Percentiles rank a stretch among this genome's conserved stretches.
phyloP scores from a whole-genome alignment of 1,140 invertebrate genomes.

The Drosophila leontia region DNA sequence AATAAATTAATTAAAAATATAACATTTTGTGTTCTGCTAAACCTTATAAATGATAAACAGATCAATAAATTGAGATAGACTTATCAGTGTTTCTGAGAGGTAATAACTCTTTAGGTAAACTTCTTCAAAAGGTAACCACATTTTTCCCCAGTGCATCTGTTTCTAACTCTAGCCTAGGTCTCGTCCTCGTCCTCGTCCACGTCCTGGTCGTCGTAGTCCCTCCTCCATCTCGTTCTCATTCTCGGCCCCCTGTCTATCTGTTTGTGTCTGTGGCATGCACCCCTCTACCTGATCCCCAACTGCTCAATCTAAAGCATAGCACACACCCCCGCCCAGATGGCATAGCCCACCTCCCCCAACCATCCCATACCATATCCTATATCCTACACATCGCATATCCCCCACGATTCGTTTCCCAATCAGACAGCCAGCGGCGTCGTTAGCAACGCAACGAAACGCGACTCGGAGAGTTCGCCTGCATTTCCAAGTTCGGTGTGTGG shows the following conservation, averaged over 20 bases:
- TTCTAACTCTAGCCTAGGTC: constrained; percentile 42
- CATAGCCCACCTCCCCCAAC: background rate
- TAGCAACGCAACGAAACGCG: constrained; percentile 61
- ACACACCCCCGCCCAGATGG: constrained; percentile 5
- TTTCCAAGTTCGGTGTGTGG: constrained; percentile 65
- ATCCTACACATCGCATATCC: constrained; percentile 23
- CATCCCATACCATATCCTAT: constrained; percentile 1
- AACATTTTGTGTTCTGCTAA: background rate
- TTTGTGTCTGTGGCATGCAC: constrained; percentile 69
- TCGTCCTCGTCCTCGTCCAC: constrained; percentile 17
- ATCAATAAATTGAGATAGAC: background rate
- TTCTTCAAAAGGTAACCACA: background rate
- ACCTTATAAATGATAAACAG: background rate
- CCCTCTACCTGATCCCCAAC: constrained; percentile 58
- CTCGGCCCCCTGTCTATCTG: constrained; percentile 63
- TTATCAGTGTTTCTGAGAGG: background rate
- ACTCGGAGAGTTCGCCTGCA: constrained; percentile 66
- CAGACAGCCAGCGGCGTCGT: constrained; percentile 72
- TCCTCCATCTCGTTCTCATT: constrained; percentile 33
- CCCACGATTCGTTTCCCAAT: constrained; percentile 51
- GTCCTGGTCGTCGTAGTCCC: constrained; percentile 1
- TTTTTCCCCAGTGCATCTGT: constrained; percentile 17
- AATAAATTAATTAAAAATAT: background rate
- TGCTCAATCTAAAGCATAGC: constrained; percentile 16
- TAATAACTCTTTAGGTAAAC: background rate